A percentile compares a stretch with the other conserved stretches of the same genome.
These are phyloP conservation scores for Eretmochelys imbricata DNA, from an alignment of 2,113 vertebrate species.

Conservation along the genomic window DNA sequence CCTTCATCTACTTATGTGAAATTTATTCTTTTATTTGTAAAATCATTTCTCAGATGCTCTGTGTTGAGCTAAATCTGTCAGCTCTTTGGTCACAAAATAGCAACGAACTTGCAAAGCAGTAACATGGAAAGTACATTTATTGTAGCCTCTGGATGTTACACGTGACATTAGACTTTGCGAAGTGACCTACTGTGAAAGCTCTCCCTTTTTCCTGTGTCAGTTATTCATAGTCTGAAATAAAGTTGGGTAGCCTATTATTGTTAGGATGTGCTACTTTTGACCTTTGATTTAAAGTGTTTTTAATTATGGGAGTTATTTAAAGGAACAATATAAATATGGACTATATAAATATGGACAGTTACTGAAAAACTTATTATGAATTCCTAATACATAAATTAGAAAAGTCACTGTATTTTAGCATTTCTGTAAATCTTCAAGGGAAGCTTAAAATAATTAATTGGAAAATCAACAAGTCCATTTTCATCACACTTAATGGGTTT, in stretches of 20 bases:
- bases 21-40: not conserved
- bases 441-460: conserved; percentile 46
- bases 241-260: not conserved
- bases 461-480: conserved; percentile 63
- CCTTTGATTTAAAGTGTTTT: not conserved
- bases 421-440: conserved; percentile 37
- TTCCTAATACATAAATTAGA: conserved; percentile 27
- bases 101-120: not conserved
- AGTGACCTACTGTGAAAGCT: not conserved
- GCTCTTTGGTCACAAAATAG: not conserved
- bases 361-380: not conserved
- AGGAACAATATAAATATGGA: not conserved
- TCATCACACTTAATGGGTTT: conserved; percentile 70
- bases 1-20: not conserved
- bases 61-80: not conserved
- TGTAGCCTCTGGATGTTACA: not conserved
- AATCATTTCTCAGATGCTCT: not conserved
- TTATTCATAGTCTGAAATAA: not conserved
- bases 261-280: not conserved
- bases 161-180: not conserved
- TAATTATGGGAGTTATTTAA: not conserved
- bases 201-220: not conserved
- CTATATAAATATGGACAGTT: not conserved
- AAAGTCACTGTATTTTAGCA: conserved; percentile 8
- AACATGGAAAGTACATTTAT: not conserved